Evolutionary conservation across 2,797 vertebrate genomes (phyloP).

Genomic region (Enteromius viviparus): DNA sequence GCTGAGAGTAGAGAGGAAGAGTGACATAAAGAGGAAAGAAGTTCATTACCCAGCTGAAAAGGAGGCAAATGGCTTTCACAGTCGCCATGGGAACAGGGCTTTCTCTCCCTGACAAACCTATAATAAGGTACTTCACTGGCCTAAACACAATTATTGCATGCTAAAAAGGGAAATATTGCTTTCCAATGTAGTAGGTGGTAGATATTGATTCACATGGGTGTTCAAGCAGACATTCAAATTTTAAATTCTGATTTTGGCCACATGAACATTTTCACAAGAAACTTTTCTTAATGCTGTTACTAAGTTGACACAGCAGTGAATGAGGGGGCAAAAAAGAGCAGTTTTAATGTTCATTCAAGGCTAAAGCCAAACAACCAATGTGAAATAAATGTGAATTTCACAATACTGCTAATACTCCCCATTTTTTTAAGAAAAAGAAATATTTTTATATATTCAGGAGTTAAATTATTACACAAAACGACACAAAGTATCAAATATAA

Average conservation of each 20-base stretch:
- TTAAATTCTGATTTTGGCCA: constrained; percentile 56
- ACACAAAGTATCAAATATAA: neutral
- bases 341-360: neutral
- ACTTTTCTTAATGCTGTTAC: constrained; percentile 16
- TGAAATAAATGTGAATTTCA: constrained; percentile 13
- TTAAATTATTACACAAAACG: neutral
- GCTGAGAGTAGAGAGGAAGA: constrained; percentile 81
- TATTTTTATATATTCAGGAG: too few species aligned
- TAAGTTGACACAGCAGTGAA: neutral
- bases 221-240: constrained; percentile 66
- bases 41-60: constrained; percentile 87
- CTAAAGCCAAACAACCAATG: neutral
- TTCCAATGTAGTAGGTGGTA: constrained; percentile 80
- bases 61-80: constrained; percentile 85
- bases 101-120: constrained; percentile 79
- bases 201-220: constrained; percentile 77
- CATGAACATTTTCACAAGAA: constrained; percentile 48
- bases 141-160: constrained; percentile 81
- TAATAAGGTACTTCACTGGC: constrained; percentile 85
- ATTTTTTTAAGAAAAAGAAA: too few species aligned
- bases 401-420: neutral
- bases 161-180: constrained; percentile 83
- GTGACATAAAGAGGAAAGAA: constrained; percentile 84
- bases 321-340: neutral
- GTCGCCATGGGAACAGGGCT: constrained; percentile 81